Evolutionary conservation across 2,888 invertebrate genomes (phyloP).

Genomic region (Vandiemenella viatica): DNA sequence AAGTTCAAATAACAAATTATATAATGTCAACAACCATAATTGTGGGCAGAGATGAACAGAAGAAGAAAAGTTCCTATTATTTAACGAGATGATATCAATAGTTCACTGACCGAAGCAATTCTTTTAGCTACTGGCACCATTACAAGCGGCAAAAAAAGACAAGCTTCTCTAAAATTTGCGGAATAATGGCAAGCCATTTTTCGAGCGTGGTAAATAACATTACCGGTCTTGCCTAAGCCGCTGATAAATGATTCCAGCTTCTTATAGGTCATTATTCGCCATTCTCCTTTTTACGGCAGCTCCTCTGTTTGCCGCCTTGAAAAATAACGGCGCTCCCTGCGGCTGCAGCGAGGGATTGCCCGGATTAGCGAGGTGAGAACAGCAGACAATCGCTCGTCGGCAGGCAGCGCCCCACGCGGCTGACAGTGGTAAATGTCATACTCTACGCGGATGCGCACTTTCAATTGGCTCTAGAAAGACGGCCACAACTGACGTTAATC

Average conservation of each 20-base stretch:
- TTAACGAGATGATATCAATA: no score
- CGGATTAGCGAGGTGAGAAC: slow-evolving; percentile 3
- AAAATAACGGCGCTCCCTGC: not conserved
- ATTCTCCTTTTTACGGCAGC: not conserved
- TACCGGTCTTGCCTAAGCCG: slow-evolving; percentile 1
- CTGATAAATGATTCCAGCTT: slow-evolving; percentile 3
- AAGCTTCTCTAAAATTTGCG: no score
- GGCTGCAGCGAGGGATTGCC: not conserved
- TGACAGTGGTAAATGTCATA: slow-evolving; percentile 1
- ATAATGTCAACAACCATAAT: no score
- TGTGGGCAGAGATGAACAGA: no score
- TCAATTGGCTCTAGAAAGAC: not conserved
- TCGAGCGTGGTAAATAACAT: slow-evolving; percentile 3
- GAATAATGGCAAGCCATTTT: no score
- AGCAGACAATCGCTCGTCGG: slow-evolving; percentile 1
- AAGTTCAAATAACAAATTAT: no score
- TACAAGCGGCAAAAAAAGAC: no score
- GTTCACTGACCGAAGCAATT: no score
- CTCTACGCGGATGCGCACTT: not conserved
- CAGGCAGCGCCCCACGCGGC: not conserved
- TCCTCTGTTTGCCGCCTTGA: not conserved
- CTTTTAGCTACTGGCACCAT: no score
- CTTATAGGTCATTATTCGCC: slow-evolving; percentile 2
- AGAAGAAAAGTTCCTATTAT: no score
- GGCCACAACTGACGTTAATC: no score